These are phyloP conservation scores for Noctua janthe DNA, from an alignment of 2,888 invertebrate genomes.

Conservation along the genomic window DNA sequence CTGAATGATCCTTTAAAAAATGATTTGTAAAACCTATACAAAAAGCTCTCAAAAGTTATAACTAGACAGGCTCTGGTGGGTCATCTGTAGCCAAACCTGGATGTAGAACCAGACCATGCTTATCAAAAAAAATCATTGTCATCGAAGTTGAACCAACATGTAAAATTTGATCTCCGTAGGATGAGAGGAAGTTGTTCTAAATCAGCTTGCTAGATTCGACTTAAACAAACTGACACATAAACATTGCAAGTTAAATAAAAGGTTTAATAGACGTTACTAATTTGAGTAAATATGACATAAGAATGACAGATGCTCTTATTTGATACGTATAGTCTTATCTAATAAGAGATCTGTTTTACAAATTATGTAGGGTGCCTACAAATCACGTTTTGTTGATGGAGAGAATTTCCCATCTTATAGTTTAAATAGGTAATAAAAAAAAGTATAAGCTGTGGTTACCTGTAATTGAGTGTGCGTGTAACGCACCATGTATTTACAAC, in stretches of 20 bases:
- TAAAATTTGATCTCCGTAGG: not conserved
- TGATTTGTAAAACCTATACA: not conserved
- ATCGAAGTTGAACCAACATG: not conserved
- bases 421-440: no score
- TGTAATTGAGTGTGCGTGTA: no score
- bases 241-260: not conserved
- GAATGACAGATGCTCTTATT: slow-evolving; percentile 8
- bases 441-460: no score
- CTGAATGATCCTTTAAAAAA: not conserved
- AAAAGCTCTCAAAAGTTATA: not conserved
- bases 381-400: no score
- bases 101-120: not conserved
- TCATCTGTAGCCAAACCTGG: not conserved
- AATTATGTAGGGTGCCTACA: not conserved
- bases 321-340: not conserved
- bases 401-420: no score
- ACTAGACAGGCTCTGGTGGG: not conserved
- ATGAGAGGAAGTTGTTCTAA: no score
- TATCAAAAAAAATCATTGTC: not conserved
- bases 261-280: not conserved
- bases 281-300: not conserved
- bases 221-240: not conserved
- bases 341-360: no score
- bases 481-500: no score
- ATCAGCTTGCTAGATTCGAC: no score